These are phyloP conservation scores for Notechis scutatus DNA, from an alignment of 2,113 vertebrate genomes.

Conservation along the genomic window DNA sequence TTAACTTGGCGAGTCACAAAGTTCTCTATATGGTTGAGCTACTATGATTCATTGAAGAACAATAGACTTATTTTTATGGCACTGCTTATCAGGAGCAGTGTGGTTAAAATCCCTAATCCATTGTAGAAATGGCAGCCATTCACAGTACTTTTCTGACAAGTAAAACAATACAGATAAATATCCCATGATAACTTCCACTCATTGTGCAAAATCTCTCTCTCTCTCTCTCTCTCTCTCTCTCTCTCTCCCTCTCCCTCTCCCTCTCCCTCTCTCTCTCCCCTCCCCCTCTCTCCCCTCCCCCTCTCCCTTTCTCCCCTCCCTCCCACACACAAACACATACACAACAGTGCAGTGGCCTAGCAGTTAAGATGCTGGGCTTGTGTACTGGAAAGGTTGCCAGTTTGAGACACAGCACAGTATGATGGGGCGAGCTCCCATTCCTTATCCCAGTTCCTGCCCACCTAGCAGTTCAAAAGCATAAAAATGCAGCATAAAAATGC, in stretches of 20 bases:
- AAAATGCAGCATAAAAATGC: neutral
- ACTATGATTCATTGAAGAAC: conserved; percentile 22
- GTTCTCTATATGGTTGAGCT: conserved; percentile 6
- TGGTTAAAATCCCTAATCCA: neutral
- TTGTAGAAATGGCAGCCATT: neutral
- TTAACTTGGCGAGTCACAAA: conserved; percentile 37
- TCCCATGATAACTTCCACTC: conserved; percentile 18
- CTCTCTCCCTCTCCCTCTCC: no score
- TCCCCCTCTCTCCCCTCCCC: neutral
- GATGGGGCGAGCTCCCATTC: neutral
- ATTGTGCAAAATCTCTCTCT: conserved; percentile 30
- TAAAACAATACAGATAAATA: neutral
- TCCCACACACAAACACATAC: neutral
- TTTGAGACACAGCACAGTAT: neutral
- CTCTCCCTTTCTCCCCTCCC: neutral
- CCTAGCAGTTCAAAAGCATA: neutral
- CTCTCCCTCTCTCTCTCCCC: no score
- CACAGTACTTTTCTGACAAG: conserved; percentile 9
- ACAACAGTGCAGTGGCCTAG: neutral
- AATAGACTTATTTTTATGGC: conserved; percentile 19
- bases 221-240: neutral
- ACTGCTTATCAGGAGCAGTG: conserved; percentile 17
- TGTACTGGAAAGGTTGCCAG: neutral
- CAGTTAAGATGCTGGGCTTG: neutral
- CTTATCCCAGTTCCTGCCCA: neutral